Conservation (phyloP, 2,113 vertebrate species). For the Poecile atricapillus region DNA sequence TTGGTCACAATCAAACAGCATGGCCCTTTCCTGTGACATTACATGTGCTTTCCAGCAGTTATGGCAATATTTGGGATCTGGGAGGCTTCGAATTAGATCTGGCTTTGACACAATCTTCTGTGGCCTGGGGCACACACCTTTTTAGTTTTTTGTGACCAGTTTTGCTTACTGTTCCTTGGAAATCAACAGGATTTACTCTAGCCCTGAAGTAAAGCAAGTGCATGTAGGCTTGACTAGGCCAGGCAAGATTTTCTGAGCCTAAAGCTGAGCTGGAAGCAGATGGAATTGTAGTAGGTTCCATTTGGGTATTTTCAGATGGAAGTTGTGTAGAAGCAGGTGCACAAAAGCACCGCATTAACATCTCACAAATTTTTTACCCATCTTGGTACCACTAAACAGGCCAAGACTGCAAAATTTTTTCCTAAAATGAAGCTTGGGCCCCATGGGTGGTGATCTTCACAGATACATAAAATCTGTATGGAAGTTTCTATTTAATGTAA, state of each 20-base stretch:
- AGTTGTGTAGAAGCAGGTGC: neutral
- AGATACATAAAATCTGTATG: neutral
- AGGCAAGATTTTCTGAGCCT: neutral
- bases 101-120: neutral
- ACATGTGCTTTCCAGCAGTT: neutral
- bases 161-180: neutral
- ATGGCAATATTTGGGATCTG: neutral
- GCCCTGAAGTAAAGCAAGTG: neutral
- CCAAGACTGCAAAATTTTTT: neutral
- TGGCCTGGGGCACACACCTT: neutral
- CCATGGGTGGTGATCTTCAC: neutral
- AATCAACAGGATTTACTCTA: neutral
- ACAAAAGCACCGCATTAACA: neutral
- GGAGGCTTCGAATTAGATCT: neutral
- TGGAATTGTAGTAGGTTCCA: neutral
- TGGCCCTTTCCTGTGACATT: neutral
- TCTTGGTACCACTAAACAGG: neutral
- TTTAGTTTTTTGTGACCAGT: neutral
- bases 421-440: neutral
- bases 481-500: neutral
- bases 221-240: neutral
- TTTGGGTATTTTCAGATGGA: neutral
- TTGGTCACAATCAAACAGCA: neutral
- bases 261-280: neutral
- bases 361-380: neutral